A percentile compares a stretch with the other conserved stretches of the same genome.
phyloP scores from a whole-genome alignment of 2,888 invertebrate genomes.

The Synanthedon formicaeformis region DNA sequence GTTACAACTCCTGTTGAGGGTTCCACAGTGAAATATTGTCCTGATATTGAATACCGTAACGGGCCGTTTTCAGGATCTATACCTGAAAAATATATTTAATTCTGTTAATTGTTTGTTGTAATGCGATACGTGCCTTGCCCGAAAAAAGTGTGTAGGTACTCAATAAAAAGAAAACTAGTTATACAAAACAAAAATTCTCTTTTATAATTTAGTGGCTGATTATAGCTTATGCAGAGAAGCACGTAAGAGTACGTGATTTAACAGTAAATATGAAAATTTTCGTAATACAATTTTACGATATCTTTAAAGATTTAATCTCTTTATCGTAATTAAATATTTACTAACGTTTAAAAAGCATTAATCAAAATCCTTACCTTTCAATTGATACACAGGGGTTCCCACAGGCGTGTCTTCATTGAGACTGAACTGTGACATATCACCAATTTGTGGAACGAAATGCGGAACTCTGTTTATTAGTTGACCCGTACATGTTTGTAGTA shows the following conservation, averaged over 20 bases:
- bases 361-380: conserved; percentile 65
- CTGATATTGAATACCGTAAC: conserved; percentile 83
- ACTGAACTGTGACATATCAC: conserved; percentile 82
- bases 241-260: no score
- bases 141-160: no score
- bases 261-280: no score
- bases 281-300: no score
- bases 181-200: no score
- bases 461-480: conserved; percentile 79
- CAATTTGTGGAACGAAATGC: conserved; percentile 78
- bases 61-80: conserved; percentile 80
- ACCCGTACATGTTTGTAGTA: conserved; percentile 32
- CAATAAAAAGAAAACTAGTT: no score
- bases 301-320: no score
- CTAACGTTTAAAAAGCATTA: no score
- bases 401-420: conserved; percentile 80
- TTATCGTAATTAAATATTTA: no score
- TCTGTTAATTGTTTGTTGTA: neutral
- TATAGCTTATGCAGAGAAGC: no score
- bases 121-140: no score
- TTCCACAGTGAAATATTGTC: conserved; percentile 85
- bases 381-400: conserved; percentile 81
- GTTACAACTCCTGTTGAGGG: conserved; percentile 80
- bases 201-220: no score
- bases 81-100: conserved; percentile 43